Base-by-base conservation (phyloP, 1,140 invertebrate genomes). In the Hydropsyche tenuis region DNA sequence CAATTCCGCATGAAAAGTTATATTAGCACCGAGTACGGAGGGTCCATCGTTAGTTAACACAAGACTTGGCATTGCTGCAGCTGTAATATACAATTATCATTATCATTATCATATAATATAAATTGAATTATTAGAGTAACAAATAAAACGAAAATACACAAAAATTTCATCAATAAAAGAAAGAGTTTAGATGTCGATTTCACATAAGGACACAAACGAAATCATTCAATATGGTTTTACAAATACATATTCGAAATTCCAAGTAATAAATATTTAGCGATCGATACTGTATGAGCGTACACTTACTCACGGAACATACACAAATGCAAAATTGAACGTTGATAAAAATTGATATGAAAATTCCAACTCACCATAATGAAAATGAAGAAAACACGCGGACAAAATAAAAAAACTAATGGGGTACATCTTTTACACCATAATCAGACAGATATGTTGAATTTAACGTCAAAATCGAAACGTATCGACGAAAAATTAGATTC, bases 1-100 rank as follows among this genome's bases (percentile, higher is more conserved):
- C 5, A 91, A 79, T 75, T 86, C 84, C n/a, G 89, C 90, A 78
- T 80, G 87, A 79, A 91, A 90, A 62, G 86, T 88, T 45, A 91
- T 86, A 72, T 85, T 88, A 9, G 87, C 89, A 37, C 90, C 91
- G 56, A 87, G 80, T n/a, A 91, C 87, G 23, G 87, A 86, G 73
- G 89, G 90, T 18, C 88, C 89, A 84, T 90, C 83, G 56, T 86
- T 85, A 0, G 80, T 80, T 42, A 90, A 75, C 74, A 75, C 80
- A 20, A 88, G 3, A 4, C 3, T 37, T 37, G 30, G 30, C 9
- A 4, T 3, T 37, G 30, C 30, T 37, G 30, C 3, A 37, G 30
- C 30, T 37, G 9, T 37, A 37, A 37, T 37, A 37, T 37, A 37
- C 9, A n/a, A n/a, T 43, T 43, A 43, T 43, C 12, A 43, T 43